Percentiles rank a stretch among this genome's conserved stretches.
phyloP scores from a whole-genome alignment of 2,888 invertebrate species.

The Prenolepis imparis region DNA sequence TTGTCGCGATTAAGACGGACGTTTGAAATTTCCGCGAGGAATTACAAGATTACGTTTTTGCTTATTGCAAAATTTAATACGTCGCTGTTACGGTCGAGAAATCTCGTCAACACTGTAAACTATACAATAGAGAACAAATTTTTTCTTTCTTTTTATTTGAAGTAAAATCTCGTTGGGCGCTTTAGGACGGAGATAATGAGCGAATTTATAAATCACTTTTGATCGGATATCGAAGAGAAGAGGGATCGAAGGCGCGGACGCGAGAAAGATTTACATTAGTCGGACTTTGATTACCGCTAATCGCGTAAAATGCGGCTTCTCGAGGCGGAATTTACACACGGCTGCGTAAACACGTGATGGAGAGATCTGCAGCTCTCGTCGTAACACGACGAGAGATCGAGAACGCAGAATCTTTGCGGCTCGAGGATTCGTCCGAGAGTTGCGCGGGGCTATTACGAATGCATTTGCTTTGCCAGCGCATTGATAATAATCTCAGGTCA shows the following conservation, averaged over 20 bases:
- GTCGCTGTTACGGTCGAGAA: not conserved
- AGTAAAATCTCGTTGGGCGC: not conserved
- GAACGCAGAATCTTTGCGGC: constrained; percentile 11
- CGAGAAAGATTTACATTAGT: not conserved
- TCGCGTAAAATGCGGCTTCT: constrained; percentile 5
- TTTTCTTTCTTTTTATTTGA: not conserved
- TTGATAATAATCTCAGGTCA: constrained; percentile 40
- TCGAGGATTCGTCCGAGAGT: constrained; percentile 8
- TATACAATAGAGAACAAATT: too few species aligned
- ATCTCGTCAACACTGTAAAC: not conserved
- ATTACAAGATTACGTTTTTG: not conserved
- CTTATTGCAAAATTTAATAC: not conserved
- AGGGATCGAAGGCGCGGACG: not conserved
- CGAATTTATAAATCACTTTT: not conserved
- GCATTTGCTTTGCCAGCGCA: constrained; percentile 44
- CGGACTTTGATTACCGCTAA: constrained; percentile 7
- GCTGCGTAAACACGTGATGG: constrained; percentile 1
- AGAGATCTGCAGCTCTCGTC: not conserved
- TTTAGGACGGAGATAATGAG: not conserved
- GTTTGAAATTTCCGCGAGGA: constrained; percentile 44
- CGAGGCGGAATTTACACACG: constrained; percentile 11
- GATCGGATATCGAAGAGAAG: not conserved
- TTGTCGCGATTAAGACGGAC: not conserved
- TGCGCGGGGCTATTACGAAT: constrained; percentile 38
- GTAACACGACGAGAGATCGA: constrained; percentile 12